phyloP scores from a whole-genome alignment of 2,113 vertebrate species.

The Otis tarda region DNA sequence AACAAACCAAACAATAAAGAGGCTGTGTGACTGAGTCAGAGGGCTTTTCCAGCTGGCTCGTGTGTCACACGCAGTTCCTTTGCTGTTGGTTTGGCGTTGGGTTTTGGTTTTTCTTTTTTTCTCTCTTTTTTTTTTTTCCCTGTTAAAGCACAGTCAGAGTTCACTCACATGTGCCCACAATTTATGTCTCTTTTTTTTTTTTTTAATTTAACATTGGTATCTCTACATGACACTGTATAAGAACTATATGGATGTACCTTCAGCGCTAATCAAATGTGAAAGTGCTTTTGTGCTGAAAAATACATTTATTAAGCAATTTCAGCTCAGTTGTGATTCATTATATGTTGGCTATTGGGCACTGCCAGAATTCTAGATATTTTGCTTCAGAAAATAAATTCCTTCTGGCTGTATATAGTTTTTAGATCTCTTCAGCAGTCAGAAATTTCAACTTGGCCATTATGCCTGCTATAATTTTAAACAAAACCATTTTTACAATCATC shows the following conservation, averaged over 20 bases:
- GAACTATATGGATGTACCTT: slow-evolving; percentile 30
- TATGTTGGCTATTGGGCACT: not conserved
- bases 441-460: slow-evolving; percentile 43
- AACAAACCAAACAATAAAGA: not conserved
- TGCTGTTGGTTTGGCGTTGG: not conserved
- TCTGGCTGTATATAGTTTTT: not conserved
- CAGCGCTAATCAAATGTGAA: not conserved
- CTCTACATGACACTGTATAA: not conserved
- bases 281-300: slow-evolving; percentile 19
- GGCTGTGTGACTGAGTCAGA: not conserved
- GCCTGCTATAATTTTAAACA: slow-evolving; percentile 56
- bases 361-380: slow-evolving; percentile 8
- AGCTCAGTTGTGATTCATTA: slow-evolving; percentile 38
- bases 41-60: slow-evolving; percentile 37
- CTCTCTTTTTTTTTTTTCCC: not conserved
- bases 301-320: not conserved
- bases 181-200: not conserved
- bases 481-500: slow-evolving; percentile 67
- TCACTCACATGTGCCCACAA: not conserved
- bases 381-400: slow-evolving; percentile 22
- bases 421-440: slow-evolving; percentile 10
- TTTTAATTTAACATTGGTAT: not conserved
- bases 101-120: not conserved
- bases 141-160: not conserved
- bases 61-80: not conserved